Percentiles rank a stretch among this genome's conserved stretches.
Conservation (phyloP, 2,888 invertebrate species). For the Eucriotettix oculatus region DNA sequence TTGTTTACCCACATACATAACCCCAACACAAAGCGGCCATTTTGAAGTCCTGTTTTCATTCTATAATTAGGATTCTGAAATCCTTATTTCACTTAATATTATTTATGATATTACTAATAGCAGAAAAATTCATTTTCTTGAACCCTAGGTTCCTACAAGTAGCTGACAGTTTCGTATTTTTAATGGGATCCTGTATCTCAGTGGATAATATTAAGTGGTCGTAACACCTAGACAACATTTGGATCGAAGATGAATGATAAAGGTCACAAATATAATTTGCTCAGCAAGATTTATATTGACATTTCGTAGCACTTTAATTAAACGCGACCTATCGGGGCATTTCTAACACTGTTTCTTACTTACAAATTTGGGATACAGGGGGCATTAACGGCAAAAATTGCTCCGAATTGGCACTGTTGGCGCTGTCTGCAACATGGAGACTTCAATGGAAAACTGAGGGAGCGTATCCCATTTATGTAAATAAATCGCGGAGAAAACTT, state of each 20-base stretch:
- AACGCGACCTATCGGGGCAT: slow-evolving; percentile 16
- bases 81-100: no score
- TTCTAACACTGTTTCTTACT: slow-evolving; percentile 15
- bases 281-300: neutral
- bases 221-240: neutral
- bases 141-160: no score
- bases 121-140: no score
- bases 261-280: slow-evolving; percentile 4
- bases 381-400: slow-evolving; percentile 49
- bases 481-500: neutral
- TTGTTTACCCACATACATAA: no score
- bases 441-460: slow-evolving; percentile 8
- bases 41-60: no score
- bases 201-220: no score
- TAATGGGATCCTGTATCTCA: no score
- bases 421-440: slow-evolving; percentile 47
- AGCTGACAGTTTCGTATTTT: no score
- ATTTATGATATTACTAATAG: no score
- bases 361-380: slow-evolving; percentile 32
- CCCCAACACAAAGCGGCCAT: no score
- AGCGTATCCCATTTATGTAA: no score
- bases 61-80: no score
- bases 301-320: slow-evolving; percentile 5
- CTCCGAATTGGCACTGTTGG: slow-evolving; percentile 49
- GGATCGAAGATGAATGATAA: slow-evolving; percentile 8